Percentiles rank a stretch among this genome's conserved stretches.
Conservation (phyloP, 2,113 vertebrate genomes). For the Cebidichthys violaceus region DNA sequence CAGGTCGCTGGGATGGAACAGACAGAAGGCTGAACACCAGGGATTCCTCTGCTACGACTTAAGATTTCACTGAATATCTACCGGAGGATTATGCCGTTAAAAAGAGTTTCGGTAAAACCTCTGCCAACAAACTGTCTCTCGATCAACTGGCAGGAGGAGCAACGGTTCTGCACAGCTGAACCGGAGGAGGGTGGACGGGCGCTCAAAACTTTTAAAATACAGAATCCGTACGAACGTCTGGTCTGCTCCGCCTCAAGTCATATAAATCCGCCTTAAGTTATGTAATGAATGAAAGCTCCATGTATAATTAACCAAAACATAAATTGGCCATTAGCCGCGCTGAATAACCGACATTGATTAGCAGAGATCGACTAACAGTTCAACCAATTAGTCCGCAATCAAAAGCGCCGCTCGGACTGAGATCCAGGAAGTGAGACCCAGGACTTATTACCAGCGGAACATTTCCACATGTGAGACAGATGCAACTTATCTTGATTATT, state of each 20-base stretch:
- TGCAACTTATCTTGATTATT: slow-evolving; percentile 66
- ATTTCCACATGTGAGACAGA: slow-evolving; percentile 43
- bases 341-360: slow-evolving; percentile 71
- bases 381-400: slow-evolving; percentile 69
- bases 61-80: slow-evolving; percentile 18
- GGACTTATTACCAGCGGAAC: slow-evolving; percentile 30
- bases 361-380: slow-evolving; percentile 62
- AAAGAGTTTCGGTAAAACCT: slow-evolving; percentile 4
- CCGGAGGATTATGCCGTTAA: slow-evolving; percentile 14
- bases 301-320: slow-evolving; percentile 73
- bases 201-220: slow-evolving; percentile 3
- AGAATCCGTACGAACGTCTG: slow-evolving; percentile 14
- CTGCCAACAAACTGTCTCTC: slow-evolving; percentile 49
- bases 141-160: slow-evolving; percentile 30
- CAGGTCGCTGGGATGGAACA: slow-evolving; percentile 88
- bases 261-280: slow-evolving; percentile 24
- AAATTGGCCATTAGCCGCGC: slow-evolving; percentile 65
- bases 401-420: slow-evolving; percentile 41
- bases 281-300: slow-evolving; percentile 42
- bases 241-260: too few relatives aligned
- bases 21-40: slow-evolving; percentile 70
- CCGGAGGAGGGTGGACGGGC: slow-evolving; percentile 24
- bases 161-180: slow-evolving; percentile 43
- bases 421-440: slow-evolving; percentile 23
- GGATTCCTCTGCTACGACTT: slow-evolving; percentile 41